These are phyloP conservation scores for Drosophila arawakana DNA, from an alignment of 1,140 invertebrate genomes.

Conservation along the genomic window DNA sequence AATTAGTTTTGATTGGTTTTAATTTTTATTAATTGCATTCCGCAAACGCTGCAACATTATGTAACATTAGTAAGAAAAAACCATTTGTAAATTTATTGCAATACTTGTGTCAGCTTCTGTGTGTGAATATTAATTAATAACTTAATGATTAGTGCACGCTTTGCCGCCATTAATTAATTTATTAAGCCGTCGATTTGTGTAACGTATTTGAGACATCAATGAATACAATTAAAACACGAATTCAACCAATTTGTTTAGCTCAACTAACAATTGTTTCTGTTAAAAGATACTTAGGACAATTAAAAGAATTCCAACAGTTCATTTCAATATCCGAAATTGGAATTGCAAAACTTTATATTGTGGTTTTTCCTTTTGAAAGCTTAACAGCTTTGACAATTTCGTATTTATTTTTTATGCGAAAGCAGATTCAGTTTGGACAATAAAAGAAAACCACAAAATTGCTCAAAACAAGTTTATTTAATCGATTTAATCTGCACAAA, in stretches of 20 bases:
- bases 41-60: conserved; percentile 8
- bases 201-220: conserved; percentile 1
- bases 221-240: conserved; percentile 11
- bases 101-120: no score
- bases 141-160: conserved; percentile 21
- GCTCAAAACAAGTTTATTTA: conserved; percentile 27
- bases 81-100: background rate
- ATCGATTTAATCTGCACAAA: conserved; percentile 35
- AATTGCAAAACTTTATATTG: conserved; percentile 12
- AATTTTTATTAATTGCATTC: conserved; percentile 23
- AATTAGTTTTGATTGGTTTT: conserved; percentile 19
- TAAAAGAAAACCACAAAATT: conserved; percentile 26
- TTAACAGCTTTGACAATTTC: conserved; percentile 2
- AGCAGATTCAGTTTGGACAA: background rate
- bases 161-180: conserved; percentile 25
- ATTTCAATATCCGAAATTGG: background rate
- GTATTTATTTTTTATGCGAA: background rate
- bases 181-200: conserved; percentile 24
- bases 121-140: conserved; percentile 8
- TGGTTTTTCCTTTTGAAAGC: conserved; percentile 4
- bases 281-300: conserved; percentile 3
- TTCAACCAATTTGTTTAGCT: conserved; percentile 10
- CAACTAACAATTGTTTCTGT: conserved; percentile 5
- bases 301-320: background rate
- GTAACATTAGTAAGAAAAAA: background rate